Conservation (phyloP, 2,113 vertebrate genomes). For the Dolichallabes microphthalmus region DNA sequence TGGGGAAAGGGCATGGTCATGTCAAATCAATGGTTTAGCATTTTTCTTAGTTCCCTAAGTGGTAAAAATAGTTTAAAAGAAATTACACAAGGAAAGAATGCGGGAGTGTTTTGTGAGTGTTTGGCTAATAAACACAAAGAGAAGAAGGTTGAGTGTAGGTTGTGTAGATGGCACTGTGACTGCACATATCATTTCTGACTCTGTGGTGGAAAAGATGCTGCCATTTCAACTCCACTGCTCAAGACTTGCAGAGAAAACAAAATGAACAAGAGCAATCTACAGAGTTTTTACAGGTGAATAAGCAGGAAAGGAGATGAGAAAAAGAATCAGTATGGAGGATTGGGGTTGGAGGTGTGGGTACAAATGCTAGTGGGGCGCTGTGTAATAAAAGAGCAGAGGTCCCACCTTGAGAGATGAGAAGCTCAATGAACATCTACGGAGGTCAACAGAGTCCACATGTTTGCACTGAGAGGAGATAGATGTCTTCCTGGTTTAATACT, state of each 20-base stretch:
- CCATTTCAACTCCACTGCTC: conserved; percentile 9
- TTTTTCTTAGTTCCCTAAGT: conserved; percentile 34
- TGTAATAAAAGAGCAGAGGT: conserved; percentile 73
- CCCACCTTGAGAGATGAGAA: conserved; percentile 67
- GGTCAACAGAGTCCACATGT: conserved; percentile 68
- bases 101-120: conserved; percentile 2
- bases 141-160: neutral
- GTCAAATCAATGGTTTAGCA: conserved; percentile 27
- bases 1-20: conserved; percentile 34
- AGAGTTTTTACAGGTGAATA: conserved; percentile 61
- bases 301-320: conserved; percentile 16
- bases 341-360: conserved; percentile 48
- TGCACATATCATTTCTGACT: conserved; percentile 33
- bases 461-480: conserved; percentile 66
- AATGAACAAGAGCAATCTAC: conserved; percentile 53
- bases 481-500: conserved; percentile 71
- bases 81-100: conserved; percentile 11
- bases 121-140: neutral
- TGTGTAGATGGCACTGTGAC: conserved; percentile 23
- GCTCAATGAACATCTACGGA: conserved; percentile 61
- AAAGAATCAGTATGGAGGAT: conserved; percentile 35
- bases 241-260: conserved; percentile 18
- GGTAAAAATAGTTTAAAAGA: conserved; percentile 17
- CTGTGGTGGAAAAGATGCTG: conserved; percentile 22
- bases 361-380: conserved; percentile 51